Conservation (phyloP, 2,797 vertebrate species). For the Chanos chanos region DNA sequence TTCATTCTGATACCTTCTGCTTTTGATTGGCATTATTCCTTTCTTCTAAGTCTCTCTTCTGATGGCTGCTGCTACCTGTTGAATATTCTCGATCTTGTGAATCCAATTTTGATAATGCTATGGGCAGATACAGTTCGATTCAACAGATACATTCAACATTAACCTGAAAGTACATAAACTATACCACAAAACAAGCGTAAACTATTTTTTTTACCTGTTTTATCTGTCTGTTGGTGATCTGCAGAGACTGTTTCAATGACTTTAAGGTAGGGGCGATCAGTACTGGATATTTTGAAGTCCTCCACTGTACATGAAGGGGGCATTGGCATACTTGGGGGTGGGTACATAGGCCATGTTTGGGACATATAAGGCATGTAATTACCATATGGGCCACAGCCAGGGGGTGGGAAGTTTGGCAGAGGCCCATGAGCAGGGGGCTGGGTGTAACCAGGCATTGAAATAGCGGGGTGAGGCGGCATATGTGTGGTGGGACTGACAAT, state of each 20-base stretch:
- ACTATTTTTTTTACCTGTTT: slow-evolving; percentile 9
- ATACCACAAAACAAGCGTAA: neutral
- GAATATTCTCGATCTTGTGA: slow-evolving; percentile 13
- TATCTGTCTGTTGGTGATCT: slow-evolving; percentile 18
- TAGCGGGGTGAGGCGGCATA: slow-evolving; percentile 49
- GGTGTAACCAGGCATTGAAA: slow-evolving; percentile 35
- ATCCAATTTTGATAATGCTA: slow-evolving; percentile 25
- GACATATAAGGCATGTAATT: slow-evolving; percentile 86
- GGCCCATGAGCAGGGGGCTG: slow-evolving; percentile 49
- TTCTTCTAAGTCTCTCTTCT: slow-evolving; percentile 75
- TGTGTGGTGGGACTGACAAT: neutral
- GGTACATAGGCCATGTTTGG: slow-evolving; percentile 86
- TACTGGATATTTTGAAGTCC: slow-evolving; percentile 44
- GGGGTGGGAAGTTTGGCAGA: slow-evolving; percentile 67
- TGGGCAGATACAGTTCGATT: neutral
- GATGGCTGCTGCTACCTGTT: slow-evolving; percentile 33
- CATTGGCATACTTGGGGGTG: slow-evolving; percentile 61
- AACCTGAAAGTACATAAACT: too few species aligned
- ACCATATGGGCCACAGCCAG: slow-evolving; percentile 80
- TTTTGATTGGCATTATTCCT: slow-evolving; percentile 89
- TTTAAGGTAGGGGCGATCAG: slow-evolving; percentile 73
- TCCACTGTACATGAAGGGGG: slow-evolving; percentile 59
- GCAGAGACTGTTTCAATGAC: slow-evolving; percentile 75
- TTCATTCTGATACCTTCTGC: slow-evolving; percentile 74
- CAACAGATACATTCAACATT: too few species aligned